Base-by-base conservation (phyloP, 1,140 invertebrate genomes). In the Drosophila erecta region DNA sequence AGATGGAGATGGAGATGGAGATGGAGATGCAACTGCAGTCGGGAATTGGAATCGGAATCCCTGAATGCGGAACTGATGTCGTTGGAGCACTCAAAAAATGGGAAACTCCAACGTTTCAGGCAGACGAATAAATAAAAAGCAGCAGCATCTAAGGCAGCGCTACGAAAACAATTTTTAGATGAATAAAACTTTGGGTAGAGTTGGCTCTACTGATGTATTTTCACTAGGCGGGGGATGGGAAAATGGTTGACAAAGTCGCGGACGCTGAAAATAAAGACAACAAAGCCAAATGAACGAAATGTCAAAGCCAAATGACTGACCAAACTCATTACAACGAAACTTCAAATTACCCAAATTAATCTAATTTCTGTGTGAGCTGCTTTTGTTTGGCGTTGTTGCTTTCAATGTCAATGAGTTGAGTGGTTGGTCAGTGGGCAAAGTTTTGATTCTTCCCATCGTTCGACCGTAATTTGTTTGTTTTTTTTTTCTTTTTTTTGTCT, bases 281-380 rank as follows among this genome's bases (percentile, higher is more conserved):
- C 81, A 87, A 72, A 57, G 35, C 50, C 40, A 33, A 69, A 69
- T 55, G 49, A 69, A 56, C 66, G 62, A 67, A 86, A 79, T 81
- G 83, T 79, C 83, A 79, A 61, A 83, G 79, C 76, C 76, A 87
- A 87, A 87, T 87, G 83, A 79, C 79, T 83, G 83, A 79, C 83
- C 83, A 79, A 86, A 89, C 79, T 89, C 83, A 86, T 86, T 86
- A 86, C 83, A 86, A 89, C 84, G 67, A 86, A 89, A 79, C 84
- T 83, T 83, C 76, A 76, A 89, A 86, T 89, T 83, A 72, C 79
- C 84, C 75, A 86, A 86, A 86, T 86, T 86, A 86, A 87, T 86
- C 83, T 83, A 89, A 89, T 89, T 86, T 79, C 30, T 89, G 71
- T 66, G 83, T 73, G 76, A 81, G 64, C 56, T 49, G 54, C 37